Percentiles rank a stretch among this genome's conserved stretches.
These are phyloP conservation scores for Elgaria multicarinata DNA, from an alignment of 2,113 vertebrate species.

Conservation along the genomic window DNA sequence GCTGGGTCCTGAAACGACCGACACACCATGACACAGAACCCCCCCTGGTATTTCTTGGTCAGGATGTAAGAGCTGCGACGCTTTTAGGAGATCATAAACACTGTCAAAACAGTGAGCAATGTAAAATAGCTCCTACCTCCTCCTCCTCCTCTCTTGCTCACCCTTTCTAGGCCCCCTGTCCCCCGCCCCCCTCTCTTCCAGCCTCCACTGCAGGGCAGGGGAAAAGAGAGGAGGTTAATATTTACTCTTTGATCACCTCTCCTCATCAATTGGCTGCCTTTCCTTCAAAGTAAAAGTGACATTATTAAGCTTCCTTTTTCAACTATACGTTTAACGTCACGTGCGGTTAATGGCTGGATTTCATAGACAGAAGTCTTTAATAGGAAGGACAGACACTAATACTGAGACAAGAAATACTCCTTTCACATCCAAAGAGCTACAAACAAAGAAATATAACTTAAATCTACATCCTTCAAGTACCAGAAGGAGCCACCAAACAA, in stretches of 20 bases:
- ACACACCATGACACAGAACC: not conserved
- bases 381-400: not conserved
- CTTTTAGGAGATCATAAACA: not conserved
- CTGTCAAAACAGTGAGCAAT: not conserved
- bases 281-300: too few relatives aligned
- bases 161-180: not conserved
- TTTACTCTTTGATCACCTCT: too few relatives aligned
- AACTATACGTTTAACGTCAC: too few relatives aligned
- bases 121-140: too few relatives aligned
- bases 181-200: too few relatives aligned
- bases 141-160: not conserved
- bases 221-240: too few relatives aligned
- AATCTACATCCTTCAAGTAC: not conserved
- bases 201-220: too few relatives aligned
- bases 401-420: not conserved
- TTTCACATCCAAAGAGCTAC: not conserved
- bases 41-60: not conserved
- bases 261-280: too few relatives aligned
- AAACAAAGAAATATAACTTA: not conserved
- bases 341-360: not conserved
- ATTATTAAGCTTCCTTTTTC: too few relatives aligned
- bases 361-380: not conserved
- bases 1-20: slow-evolving; percentile 36
- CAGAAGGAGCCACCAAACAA: not conserved
- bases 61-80: not conserved